A percentile compares a stretch with the other conserved stretches of the same genome.
Conservation (phyloP, 2,888 invertebrate genomes). For the Acanthococcus lagerstroemiae region DNA sequence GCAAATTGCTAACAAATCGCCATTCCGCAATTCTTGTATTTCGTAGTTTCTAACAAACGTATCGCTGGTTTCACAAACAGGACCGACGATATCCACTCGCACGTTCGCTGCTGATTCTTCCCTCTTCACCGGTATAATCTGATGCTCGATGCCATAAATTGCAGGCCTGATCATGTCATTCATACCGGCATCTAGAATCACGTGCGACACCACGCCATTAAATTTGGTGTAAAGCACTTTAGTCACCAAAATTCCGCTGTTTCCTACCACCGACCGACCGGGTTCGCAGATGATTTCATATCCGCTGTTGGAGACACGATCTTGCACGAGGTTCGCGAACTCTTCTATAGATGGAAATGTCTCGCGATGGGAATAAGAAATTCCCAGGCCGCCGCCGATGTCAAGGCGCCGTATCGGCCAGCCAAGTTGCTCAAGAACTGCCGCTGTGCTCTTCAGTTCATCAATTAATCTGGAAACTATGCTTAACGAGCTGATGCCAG, state of each 20-base stretch:
- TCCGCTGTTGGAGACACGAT: not conserved
- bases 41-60: slow-evolving; percentile 3
- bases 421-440: not conserved
- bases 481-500: slow-evolving; percentile 1
- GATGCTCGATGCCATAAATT: slow-evolving; percentile 6
- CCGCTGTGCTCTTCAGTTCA: not conserved
- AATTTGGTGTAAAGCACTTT: slow-evolving; percentile 12
- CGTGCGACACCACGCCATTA: not conserved
- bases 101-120: not conserved
- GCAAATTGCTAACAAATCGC: slow-evolving; percentile 4
- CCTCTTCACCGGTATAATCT: slow-evolving; percentile 2
- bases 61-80: slow-evolving; percentile 20
- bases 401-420: not conserved
- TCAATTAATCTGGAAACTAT: not conserved
- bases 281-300: slow-evolving; percentile 18
- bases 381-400: slow-evolving; percentile 18
- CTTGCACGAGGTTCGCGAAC: not conserved
- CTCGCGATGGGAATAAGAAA: not conserved
- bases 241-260: slow-evolving; percentile 2
- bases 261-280: slow-evolving; percentile 7
- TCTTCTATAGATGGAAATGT: slow-evolving; percentile 1
- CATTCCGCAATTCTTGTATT: slow-evolving; percentile 1
- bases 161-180: slow-evolving; percentile 16
- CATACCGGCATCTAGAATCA: slow-evolving; percentile 13
- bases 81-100: slow-evolving; percentile 10